A percentile compares a stretch with the other conserved stretches of the same genome.
Evolutionary conservation across 2,888 invertebrate genomes (phyloP).

Genomic region (Dendrolimus houi): DNA sequence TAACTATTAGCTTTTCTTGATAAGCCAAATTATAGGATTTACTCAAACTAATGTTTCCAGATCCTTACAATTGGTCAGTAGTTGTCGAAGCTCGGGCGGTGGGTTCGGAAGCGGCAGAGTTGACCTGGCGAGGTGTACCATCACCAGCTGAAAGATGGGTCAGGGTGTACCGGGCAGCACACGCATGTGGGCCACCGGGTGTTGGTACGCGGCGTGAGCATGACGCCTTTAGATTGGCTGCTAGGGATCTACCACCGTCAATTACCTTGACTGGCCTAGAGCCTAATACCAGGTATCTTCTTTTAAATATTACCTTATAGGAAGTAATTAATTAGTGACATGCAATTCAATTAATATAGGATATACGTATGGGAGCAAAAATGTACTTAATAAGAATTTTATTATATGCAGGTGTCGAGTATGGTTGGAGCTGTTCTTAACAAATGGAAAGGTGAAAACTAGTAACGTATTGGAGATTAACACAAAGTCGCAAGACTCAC

Average conservation of each 20-base stretch:
- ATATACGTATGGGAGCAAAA: too few relatives aligned
- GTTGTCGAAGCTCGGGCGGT: slow-evolving; percentile 84
- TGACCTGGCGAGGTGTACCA: slow-evolving; percentile 90
- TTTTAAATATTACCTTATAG: not conserved
- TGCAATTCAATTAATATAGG: too few relatives aligned
- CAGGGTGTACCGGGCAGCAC: slow-evolving; percentile 89
- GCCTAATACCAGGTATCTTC: slow-evolving; percentile 77
- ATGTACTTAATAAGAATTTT: slow-evolving; percentile 1
- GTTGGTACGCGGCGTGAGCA: slow-evolving; percentile 46
- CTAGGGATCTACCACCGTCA: slow-evolving; percentile 47
- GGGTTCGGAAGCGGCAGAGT: slow-evolving; percentile 85
- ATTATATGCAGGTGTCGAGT: slow-evolving; percentile 81
- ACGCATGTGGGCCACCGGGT: slow-evolving; percentile 50
- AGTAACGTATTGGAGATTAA: slow-evolving; percentile 92
- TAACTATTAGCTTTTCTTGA: too few relatives aligned
- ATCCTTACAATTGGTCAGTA: slow-evolving; percentile 90
- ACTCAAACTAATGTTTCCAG: slow-evolving; percentile 37
- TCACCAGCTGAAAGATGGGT: slow-evolving; percentile 93
- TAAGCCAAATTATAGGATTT: too few relatives aligned
- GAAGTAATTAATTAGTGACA: too few relatives aligned
- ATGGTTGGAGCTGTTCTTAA: slow-evolving; percentile 92
- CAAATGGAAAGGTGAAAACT: slow-evolving; percentile 92
- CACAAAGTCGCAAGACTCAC: slow-evolving; percentile 81
- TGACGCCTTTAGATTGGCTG: slow-evolving; percentile 59
- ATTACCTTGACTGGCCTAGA: slow-evolving; percentile 50